Evolutionary conservation across 92 coral and sea anemone species (phyloP), one percentile per base, ranked within the genome.

Genomic region (Metridium senile): DNA sequence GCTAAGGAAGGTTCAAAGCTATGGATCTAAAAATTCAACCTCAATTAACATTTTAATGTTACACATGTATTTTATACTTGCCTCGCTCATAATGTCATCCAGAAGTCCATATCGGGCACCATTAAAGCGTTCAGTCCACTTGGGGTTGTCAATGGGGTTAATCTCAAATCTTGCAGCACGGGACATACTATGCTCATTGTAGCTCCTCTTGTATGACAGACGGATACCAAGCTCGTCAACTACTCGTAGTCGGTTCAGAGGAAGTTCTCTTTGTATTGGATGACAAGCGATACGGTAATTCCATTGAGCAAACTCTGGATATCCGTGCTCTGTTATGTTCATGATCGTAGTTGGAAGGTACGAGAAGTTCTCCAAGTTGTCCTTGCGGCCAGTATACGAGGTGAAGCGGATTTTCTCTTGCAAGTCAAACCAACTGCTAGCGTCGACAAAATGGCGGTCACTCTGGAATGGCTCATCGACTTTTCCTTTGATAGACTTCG

Each of bases 401-500:
- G 98, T 93, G 79, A 93, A 93, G 49, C 98, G 91, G 47, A 93
- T 80, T 82, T 93, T 93, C 62, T 91, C 97, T 53, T 93, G 97
- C 31, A 93, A 66, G 62, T 93, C 98, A 62, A 91, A 91, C 98
- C 98, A 93, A 59, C 87, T 81, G 16, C 58, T 64, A 0, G 98
- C 98, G 81, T 93, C 98, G 18, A 93, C 85, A 45, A 93, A 93
- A 75, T 93, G 98, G 9, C 98, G 74, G 75, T 93, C 98, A 46
- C 98, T 93, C 56, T 88, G 97, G 64, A 93, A 93, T 0, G 98
- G 97, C 61, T 93, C 98, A 22, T 93, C 98, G 70, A 93, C 88
- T 11, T 85, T 68, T 26, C 79, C 93, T 68, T 80, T 66, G 10
- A 88, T 72, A 13, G 81, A 74, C 21, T 81, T 83, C 26, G 93